phyloP scores from a whole-genome alignment of 2,113 vertebrate species.

The Verasper variegatus region DNA sequence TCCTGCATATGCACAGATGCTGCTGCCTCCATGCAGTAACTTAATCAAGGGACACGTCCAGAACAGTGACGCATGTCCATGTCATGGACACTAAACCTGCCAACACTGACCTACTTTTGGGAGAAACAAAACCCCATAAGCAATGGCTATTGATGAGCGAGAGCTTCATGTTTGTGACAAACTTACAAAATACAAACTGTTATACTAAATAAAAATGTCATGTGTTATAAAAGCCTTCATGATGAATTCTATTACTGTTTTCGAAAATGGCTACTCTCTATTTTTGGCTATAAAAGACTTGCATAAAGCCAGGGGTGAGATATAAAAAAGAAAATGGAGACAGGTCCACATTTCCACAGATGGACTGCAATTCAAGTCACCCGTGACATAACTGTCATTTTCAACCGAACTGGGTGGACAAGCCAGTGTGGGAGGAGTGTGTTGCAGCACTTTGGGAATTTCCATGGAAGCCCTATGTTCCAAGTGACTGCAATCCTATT shows the following conservation, averaged over 20 bases:
- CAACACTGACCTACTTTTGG: constrained; percentile 53
- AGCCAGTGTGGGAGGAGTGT: constrained; percentile 30
- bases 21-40: constrained; percentile 62
- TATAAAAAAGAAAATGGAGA: constrained; percentile 45
- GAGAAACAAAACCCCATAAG: constrained; percentile 5
- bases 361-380: constrained; percentile 72
- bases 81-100: constrained; percentile 50
- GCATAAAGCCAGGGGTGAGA: constrained; percentile 18
- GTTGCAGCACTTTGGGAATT: constrained; percentile 72
- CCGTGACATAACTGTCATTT: constrained; percentile 76
- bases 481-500: constrained; percentile 69
- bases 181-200: constrained; percentile 5
- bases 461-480: constrained; percentile 65
- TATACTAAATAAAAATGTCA: constrained; percentile 1
- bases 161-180: background rate
- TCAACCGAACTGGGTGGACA: constrained; percentile 51
- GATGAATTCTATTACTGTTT: background rate
- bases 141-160: constrained; percentile 10
- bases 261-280: background rate
- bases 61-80: constrained; percentile 66
- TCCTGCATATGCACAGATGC: constrained; percentile 67
- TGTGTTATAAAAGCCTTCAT: background rate
- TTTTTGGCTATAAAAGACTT: constrained; percentile 18
- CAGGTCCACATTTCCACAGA: constrained; percentile 60
- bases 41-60: constrained; percentile 74